Conservation (phyloP, 2,797 vertebrate species). For the Urosaurus nigricauda region DNA sequence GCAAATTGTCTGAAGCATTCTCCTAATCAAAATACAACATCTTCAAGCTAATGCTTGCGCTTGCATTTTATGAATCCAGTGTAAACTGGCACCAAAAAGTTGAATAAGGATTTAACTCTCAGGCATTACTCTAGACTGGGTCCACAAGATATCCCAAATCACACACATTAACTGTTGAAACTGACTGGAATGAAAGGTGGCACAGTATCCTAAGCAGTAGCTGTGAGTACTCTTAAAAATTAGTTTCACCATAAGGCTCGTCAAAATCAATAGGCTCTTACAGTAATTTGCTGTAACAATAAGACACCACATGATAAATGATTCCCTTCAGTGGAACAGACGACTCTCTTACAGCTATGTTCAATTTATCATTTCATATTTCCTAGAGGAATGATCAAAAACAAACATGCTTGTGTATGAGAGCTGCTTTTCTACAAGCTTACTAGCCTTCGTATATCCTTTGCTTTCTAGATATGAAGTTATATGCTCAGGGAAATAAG, state of each 20-base stretch:
- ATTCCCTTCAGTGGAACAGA: constrained; percentile 42
- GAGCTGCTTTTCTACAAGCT: constrained; percentile 25
- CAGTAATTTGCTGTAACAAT: constrained; percentile 56
- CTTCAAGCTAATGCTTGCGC: not conserved
- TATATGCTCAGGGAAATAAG: not conserved
- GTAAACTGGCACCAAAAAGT: not conserved
- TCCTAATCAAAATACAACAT: not conserved
- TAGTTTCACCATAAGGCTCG: not conserved
- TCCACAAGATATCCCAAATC: accelerated
- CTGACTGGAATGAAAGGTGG: not conserved
- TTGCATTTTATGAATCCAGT: not conserved
- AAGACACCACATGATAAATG: constrained; percentile 44
- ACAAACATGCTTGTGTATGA: not conserved
- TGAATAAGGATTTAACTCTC: not conserved
- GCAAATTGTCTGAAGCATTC: not conserved
- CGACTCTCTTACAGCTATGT: constrained; percentile 42
- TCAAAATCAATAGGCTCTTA: constrained; percentile 57
- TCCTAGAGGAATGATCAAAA: constrained; percentile 34
- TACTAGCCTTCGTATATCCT: not conserved
- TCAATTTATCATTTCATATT: constrained; percentile 53
- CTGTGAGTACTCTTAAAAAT: constrained; percentile 1
- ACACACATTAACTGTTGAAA: accelerated
- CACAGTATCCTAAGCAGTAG: constrained; percentile 6
- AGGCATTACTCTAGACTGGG: accelerated
- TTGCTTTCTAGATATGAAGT: not conserved